Evolutionary conservation across 2,888 invertebrate genomes (phyloP), one percentile per base, ranked within the genome.

Genomic region (Parelbella ahira): DNA sequence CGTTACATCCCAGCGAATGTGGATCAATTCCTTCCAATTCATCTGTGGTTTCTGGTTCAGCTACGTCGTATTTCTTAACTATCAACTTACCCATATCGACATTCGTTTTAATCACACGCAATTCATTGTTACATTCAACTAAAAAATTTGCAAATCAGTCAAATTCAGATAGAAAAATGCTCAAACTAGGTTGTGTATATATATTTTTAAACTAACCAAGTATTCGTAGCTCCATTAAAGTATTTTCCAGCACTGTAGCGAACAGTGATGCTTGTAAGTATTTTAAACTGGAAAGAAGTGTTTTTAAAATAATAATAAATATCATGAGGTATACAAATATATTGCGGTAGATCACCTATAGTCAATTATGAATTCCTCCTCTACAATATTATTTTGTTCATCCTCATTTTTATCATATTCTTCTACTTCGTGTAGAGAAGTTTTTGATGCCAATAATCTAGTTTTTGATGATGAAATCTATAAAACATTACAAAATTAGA

Each of bases 101-200:
- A 27, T 49, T 34, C 0, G 56, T 51, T 34, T 62, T 64, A 7
- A 43, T 44, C 4, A 60, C 54, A 13, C 59, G 53, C 36, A 67
- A 33, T 50, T 60, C 62, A 12, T 58, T 64, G 41, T 63, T 67
- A 30, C 61, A 61, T 41, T 61, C 54, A 12, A 49, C 63, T 65
- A n/a, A n/a, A n/a, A n/a, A n/a, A n/a, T n/a, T n/a, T n/a, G n/a
- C n/a, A n/a, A n/a, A n/a, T n/a, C n/a, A n/a, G n/a, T n/a, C n/a
- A n/a, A n/a, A n/a, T n/a, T n/a, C n/a, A n/a, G n/a, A n/a, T n/a
- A n/a, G n/a, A n/a, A n/a, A n/a, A n/a, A n/a, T n/a, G n/a, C n/a
- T n/a, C n/a, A n/a, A n/a, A n/a, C n/a, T n/a, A n/a, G n/a, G n/a
- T n/a, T n/a, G n/a, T n/a, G n/a, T n/a, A n/a, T n/a, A n/a, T n/a